Conservation (phyloP, 2,797 vertebrate species). For the Sebastiscus tertius region DNA sequence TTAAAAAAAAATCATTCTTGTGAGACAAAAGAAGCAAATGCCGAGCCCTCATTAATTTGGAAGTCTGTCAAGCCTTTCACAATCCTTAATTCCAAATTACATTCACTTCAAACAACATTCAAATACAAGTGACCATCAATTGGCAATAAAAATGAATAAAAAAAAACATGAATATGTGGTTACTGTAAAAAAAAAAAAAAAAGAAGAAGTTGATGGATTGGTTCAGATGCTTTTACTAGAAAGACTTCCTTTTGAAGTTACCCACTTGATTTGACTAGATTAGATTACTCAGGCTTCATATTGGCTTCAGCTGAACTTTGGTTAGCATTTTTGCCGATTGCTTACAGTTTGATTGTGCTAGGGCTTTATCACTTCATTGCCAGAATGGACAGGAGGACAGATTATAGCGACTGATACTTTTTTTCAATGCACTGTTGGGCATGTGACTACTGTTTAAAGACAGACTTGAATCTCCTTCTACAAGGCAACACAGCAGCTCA, state of each 20-base stretch:
- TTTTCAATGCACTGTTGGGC: neutral
- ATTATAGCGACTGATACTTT: neutral
- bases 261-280: neutral
- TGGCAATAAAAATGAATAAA: constrained; percentile 7
- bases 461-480: neutral
- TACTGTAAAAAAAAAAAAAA: neutral
- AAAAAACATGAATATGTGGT: neutral
- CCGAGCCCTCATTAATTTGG: constrained; percentile 55
- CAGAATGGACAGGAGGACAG: neutral
- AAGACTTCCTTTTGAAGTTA: neutral
- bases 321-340: neutral
- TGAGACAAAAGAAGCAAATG: constrained; percentile 62
- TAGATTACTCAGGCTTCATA: neutral
- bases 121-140: constrained; percentile 23
- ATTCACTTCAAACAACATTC: constrained; percentile 34
- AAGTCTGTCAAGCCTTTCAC: constrained; percentile 61
- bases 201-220: neutral
- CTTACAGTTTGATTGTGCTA: neutral
- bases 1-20: constrained; percentile 56
- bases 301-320: neutral
- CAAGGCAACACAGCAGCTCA: neutral
- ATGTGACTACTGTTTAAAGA: neutral
- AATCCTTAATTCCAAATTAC: constrained; percentile 58
- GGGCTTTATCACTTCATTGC: neutral
- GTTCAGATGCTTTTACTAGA: neutral